Evolutionary conservation across 2,797 vertebrate species (phyloP).

Genomic region (Potorous gilbertii): DNA sequence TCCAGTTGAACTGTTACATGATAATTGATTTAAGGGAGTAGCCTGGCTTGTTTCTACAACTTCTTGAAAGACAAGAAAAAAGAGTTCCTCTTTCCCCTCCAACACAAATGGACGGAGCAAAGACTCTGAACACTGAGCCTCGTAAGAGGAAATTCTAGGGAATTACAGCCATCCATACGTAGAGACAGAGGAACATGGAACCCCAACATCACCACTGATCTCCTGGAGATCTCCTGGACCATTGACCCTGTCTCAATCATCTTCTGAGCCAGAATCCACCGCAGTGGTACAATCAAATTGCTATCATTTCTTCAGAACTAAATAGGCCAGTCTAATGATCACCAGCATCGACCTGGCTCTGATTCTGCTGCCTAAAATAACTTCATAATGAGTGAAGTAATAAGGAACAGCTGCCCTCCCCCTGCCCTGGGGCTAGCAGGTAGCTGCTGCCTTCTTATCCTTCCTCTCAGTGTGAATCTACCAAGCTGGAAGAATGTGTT

Average conservation of each 20-base stretch:
- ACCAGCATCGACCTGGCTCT: not conserved
- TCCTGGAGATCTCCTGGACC: not conserved
- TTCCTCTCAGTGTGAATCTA: not conserved
- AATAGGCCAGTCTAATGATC: not conserved
- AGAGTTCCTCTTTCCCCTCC: not conserved
- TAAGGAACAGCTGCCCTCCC: not conserved
- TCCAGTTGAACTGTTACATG: not conserved
- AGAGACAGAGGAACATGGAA: not conserved
- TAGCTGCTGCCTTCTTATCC: not conserved
- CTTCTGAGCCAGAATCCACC: not conserved
- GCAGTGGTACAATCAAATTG: not conserved
- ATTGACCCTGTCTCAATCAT: not conserved
- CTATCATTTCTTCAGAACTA: not conserved
- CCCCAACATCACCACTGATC: not conserved
- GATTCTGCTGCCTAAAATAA: not conserved
- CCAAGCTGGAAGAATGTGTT: not conserved
- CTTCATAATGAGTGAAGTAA: not conserved
- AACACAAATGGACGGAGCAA: not conserved
- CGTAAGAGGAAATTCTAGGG: not conserved
- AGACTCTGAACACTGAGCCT: not conserved
- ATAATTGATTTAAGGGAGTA: not conserved
- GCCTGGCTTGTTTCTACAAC: not conserved
- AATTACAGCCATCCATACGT: not conserved
- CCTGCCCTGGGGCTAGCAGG: not conserved
- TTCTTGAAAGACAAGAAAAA: not conserved